These are phyloP conservation scores for Listrodromus nycthemerus DNA, from an alignment of 2,888 invertebrate genomes.

Conservation along the genomic window DNA sequence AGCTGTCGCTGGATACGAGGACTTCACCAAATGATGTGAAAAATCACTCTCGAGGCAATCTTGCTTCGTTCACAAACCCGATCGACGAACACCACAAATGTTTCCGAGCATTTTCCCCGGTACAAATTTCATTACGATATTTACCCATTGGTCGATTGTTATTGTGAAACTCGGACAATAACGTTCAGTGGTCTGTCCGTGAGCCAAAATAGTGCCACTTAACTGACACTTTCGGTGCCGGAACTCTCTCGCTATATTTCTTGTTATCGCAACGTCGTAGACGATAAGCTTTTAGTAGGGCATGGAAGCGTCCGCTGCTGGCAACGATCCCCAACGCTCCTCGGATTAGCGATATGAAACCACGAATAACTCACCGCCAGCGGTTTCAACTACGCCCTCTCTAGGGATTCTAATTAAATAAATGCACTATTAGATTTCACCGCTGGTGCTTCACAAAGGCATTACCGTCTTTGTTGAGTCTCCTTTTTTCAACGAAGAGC, in stretches of 20 bases:
- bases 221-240: constrained; percentile 46
- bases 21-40: constrained; percentile 72
- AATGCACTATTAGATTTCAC: constrained; percentile 48
- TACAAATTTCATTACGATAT: background rate
- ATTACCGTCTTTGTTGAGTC: background rate
- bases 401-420: constrained; percentile 56
- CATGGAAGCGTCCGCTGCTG: constrained; percentile 54
- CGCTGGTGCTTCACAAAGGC: constrained; percentile 16
- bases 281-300: constrained; percentile 46
- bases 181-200: constrained; percentile 36
- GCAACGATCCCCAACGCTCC: constrained; percentile 52
- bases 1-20: background rate
- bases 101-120: background rate
- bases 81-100: background rate
- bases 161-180: constrained; percentile 10
- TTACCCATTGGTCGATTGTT: background rate
- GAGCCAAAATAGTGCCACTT: constrained; percentile 55
- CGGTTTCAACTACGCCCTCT: constrained; percentile 41
- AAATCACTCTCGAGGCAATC: constrained; percentile 64
- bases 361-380: constrained; percentile 53
- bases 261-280: constrained; percentile 52
- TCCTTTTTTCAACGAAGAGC: background rate
- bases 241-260: constrained; percentile 49
- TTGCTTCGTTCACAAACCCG: background rate
- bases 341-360: constrained; percentile 45